Conservation (phyloP, 2,797 vertebrate genomes). For the Varecia variegata region DNA sequence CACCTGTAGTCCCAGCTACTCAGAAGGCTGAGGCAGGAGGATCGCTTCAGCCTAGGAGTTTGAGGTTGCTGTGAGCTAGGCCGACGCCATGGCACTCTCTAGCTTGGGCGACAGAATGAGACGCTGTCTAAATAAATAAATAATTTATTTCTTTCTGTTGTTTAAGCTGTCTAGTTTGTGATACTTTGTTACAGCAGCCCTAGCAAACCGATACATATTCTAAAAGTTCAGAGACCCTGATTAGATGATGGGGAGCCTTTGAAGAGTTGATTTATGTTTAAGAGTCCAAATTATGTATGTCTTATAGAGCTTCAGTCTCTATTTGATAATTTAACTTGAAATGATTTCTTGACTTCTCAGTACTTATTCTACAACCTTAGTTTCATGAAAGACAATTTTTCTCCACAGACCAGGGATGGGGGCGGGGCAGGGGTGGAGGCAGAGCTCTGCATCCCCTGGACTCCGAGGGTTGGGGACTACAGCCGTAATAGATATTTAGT, state of each 20-base stretch:
- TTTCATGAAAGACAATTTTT: neutral
- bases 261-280: neutral
- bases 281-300: neutral
- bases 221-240: neutral
- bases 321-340: neutral
- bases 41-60: too few species aligned
- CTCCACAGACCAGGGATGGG: too few species aligned
- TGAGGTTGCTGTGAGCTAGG: too few species aligned
- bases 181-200: neutral
- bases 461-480: too few species aligned
- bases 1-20: too few species aligned
- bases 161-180: neutral
- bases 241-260: neutral
- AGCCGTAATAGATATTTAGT: neutral
- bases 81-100: too few species aligned
- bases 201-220: neutral
- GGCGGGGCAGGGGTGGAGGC: too few species aligned
- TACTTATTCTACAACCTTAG: neutral
- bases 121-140: too few species aligned
- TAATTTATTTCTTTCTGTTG: neutral
- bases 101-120: too few species aligned
- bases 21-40: too few species aligned
- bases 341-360: neutral
- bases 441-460: too few species aligned
- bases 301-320: neutral